Evolutionary conservation across 2,113 vertebrate genomes (phyloP).

Genomic region (Saguinus midas): DNA sequence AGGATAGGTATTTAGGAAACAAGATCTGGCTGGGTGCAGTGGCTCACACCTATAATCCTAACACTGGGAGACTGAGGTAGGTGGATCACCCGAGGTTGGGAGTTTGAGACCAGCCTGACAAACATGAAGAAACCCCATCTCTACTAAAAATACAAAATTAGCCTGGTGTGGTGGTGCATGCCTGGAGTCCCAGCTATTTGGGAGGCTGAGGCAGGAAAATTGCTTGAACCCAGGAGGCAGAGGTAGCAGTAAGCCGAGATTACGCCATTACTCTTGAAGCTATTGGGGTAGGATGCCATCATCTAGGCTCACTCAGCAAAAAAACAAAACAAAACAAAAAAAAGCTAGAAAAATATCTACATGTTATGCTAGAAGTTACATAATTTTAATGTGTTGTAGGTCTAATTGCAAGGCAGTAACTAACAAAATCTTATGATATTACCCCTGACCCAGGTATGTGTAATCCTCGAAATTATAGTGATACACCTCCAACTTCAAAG

Average conservation of each 20-base stretch:
- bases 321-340: background rate
- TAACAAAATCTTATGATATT: background rate
- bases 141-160: too few species aligned
- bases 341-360: background rate
- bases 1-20: background rate
- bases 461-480: conserved; percentile 97
- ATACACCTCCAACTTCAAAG: conserved; percentile 97
- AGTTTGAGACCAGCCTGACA: too few species aligned
- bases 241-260: too few species aligned
- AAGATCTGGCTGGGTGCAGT: background rate
- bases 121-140: too few species aligned
- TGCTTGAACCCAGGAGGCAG: too few species aligned
- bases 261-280: background rate
- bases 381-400: background rate
- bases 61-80: too few species aligned
- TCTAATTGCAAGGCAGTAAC: background rate
- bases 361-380: background rate
- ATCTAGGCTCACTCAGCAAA: background rate
- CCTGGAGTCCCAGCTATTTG: too few species aligned
- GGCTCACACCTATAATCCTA: too few species aligned
- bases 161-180: too few species aligned
- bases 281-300: background rate
- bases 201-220: too few species aligned
- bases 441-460: conserved; percentile 91
- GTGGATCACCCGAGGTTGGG: too few species aligned